A percentile compares a stretch with the other conserved stretches of the same genome.
Evolutionary conservation across 2,113 vertebrate genomes (phyloP).

Genomic region (Pungitius pungitius): DNA sequence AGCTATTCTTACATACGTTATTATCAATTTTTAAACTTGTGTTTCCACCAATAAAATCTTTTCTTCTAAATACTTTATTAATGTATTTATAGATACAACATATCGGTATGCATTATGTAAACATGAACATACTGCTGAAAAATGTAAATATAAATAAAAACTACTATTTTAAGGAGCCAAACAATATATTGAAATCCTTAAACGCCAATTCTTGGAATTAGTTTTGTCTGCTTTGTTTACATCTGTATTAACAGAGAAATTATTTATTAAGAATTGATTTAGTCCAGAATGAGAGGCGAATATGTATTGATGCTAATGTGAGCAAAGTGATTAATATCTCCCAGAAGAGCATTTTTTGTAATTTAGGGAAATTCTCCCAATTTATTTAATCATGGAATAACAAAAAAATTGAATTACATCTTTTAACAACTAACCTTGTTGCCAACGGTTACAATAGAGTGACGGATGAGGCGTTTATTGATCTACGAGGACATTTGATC

Average conservation of each 20-base stretch:
- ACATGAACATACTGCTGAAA: not conserved
- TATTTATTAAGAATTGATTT: not conserved
- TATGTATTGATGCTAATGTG: not conserved
- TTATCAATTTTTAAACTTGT: not conserved
- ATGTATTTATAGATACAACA: not conserved
- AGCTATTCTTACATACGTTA: not conserved
- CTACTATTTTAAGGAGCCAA: not conserved
- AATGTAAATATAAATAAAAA: conserved; percentile 1
- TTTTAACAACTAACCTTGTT: not conserved
- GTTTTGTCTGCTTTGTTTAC: not conserved
- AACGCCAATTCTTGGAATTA: not conserved
- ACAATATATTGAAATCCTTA: not conserved
- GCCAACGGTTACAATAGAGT: too few species aligned
- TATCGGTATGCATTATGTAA: not conserved
- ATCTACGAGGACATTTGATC: too few species aligned
- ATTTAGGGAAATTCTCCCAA: not conserved
- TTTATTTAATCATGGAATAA: not conserved
- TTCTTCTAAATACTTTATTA: not conserved
- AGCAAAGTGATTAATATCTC: not conserved
- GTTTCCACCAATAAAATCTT: not conserved
- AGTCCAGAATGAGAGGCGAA: not conserved
- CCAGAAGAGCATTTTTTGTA: not conserved
- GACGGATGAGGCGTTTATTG: too few species aligned
- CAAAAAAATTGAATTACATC: not conserved
- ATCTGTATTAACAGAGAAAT: not conserved